Percentiles rank a stretch among this genome's conserved stretches.
Evolutionary conservation across 2,888 invertebrate genomes (phyloP).

Genomic region (Caenorhabditis panamensis): DNA sequence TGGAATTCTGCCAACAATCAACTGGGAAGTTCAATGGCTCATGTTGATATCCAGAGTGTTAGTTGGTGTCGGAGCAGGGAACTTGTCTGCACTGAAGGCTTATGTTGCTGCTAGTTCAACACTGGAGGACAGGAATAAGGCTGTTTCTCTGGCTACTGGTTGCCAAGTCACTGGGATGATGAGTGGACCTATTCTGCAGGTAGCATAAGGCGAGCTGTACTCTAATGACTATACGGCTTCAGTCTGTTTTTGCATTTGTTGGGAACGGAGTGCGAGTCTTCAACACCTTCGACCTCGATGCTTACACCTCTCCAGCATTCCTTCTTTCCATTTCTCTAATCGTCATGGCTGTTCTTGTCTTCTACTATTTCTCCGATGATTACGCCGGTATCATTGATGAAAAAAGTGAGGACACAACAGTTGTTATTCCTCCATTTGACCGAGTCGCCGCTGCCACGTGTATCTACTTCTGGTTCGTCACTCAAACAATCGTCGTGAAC

Average conservation of each 20-base stretch:
- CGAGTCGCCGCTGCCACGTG: slow-evolving; percentile 55
- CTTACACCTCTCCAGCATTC: slow-evolving; percentile 61
- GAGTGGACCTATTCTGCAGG: slow-evolving; percentile 51
- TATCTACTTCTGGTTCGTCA: slow-evolving; percentile 66
- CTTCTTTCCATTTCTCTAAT: slow-evolving; percentile 36
- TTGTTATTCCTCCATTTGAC: slow-evolving; percentile 66
- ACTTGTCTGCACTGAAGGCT: slow-evolving; percentile 58
- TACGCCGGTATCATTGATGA: slow-evolving; percentile 69
- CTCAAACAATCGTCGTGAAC: slow-evolving; percentile 61
- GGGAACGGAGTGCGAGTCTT: slow-evolving; percentile 44
- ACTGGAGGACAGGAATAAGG: slow-evolving; percentile 56
- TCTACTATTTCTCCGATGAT: slow-evolving; percentile 61
- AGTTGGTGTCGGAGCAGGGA: slow-evolving; percentile 62
- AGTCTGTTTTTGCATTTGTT: slow-evolving; percentile 57
- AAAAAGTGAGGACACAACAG: slow-evolving; percentile 50
- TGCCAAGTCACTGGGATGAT: slow-evolving; percentile 62
- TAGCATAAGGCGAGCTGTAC: no score
- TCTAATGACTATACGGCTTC: background rate
- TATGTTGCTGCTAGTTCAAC: slow-evolving; percentile 60
- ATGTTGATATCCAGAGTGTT: slow-evolving; percentile 62
- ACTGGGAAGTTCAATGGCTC: slow-evolving; percentile 54
- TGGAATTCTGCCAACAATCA: slow-evolving; percentile 55
- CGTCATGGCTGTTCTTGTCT: slow-evolving; percentile 53
- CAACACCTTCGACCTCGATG: slow-evolving; percentile 53
- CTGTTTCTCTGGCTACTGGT: slow-evolving; percentile 61